Percentiles rank a stretch among this genome's conserved stretches.
Conservation (phyloP, 2,888 invertebrate genomes). For the Noctua comes region DNA sequence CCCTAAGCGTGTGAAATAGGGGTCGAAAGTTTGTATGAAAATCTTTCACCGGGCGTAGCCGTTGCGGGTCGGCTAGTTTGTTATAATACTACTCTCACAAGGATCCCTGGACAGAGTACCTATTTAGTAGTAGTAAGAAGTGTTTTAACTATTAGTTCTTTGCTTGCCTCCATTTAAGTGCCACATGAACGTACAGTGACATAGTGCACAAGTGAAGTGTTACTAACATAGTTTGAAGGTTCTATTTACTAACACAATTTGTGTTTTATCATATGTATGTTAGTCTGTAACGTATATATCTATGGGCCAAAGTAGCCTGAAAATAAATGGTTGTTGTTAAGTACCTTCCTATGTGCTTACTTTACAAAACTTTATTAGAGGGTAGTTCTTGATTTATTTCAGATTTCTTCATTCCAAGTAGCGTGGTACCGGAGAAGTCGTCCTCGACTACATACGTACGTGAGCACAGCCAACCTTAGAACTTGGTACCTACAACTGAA, state of each 20-base stretch:
- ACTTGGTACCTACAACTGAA: background rate
- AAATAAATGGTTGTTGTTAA: background rate
- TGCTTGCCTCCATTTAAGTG: background rate
- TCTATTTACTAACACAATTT: too few species aligned
- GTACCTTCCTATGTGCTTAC: background rate
- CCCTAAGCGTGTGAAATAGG: background rate
- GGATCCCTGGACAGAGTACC: background rate
- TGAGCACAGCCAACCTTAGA: background rate
- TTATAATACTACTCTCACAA: background rate
- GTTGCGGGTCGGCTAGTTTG: background rate
- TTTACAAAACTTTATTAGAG: background rate
- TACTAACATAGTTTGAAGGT: too few species aligned
- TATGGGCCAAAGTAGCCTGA: too few species aligned
- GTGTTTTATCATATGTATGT: too few species aligned
- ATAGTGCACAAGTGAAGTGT: too few species aligned
- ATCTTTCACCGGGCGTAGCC: background rate
- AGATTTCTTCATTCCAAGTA: constrained; percentile 6
- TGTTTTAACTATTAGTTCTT: background rate
- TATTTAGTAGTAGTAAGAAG: background rate
- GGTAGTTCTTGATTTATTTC: background rate
- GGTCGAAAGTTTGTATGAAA: background rate
- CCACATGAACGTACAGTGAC: too few species aligned
- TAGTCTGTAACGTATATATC: too few species aligned
- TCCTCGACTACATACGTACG: constrained; percentile 26
- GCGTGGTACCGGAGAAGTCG: constrained; percentile 24